Conservation (phyloP, 2,888 invertebrate genomes). For the Anthophora plumipes region DNA sequence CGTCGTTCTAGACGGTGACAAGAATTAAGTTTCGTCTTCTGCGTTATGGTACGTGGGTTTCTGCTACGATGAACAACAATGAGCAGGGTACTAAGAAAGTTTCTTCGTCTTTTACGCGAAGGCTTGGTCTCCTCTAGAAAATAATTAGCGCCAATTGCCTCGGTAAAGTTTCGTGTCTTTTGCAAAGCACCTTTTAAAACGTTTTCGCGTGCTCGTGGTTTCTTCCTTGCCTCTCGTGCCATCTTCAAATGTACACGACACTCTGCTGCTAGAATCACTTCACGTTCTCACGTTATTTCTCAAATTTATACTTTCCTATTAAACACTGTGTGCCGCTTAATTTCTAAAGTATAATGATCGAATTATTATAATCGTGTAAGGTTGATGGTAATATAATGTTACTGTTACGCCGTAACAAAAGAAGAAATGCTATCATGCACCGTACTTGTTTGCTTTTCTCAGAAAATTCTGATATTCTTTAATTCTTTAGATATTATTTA, state of each 20-base stretch:
- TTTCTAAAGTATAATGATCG: too few species aligned
- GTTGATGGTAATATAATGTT: too few species aligned
- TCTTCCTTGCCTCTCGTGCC: background rate
- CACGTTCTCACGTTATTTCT: too few species aligned
- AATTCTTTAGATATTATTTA: too few species aligned
- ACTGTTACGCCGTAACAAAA: too few species aligned
- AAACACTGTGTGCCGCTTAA: too few species aligned
- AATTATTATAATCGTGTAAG: too few species aligned
- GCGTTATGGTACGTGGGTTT: slow-evolving; percentile 56
- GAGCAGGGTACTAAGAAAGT: slow-evolving; percentile 42
- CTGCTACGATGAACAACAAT: slow-evolving; percentile 55
- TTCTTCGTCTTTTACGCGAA: slow-evolving; percentile 51
- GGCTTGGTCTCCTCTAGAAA: slow-evolving; percentile 31
- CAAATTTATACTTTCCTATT: too few species aligned
- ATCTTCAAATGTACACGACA: background rate
- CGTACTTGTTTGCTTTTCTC: too few species aligned
- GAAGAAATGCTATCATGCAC: too few species aligned
- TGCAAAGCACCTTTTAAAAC: slow-evolving; percentile 27
- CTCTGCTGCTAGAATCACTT: background rate
- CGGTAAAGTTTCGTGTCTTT: slow-evolving; percentile 33
- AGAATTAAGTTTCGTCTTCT: slow-evolving; percentile 62
- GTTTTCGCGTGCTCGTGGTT: slow-evolving; percentile 2
- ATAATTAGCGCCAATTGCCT: slow-evolving; percentile 60
- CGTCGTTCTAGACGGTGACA: slow-evolving; percentile 41
- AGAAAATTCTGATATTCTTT: too few species aligned